Evolutionary conservation across 2,888 invertebrate species (phyloP), one percentile per base, ranked within the genome.

Genomic region (Pachydiplax longipennis): DNA sequence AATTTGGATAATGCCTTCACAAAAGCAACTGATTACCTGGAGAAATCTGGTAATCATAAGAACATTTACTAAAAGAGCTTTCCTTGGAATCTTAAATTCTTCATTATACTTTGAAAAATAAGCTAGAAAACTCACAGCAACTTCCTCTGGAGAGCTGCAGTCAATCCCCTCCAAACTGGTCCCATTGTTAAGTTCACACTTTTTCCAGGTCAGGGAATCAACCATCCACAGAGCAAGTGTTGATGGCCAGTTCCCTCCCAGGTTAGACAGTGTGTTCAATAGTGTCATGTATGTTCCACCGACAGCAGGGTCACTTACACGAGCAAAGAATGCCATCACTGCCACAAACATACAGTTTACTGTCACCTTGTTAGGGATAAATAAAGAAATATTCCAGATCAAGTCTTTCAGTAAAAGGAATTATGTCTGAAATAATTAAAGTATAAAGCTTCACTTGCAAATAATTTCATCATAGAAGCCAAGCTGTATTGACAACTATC

Each of bases 261-360:
- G 95, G 95, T 99, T 99, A 87, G 97, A 96, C 37, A 99, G 95
- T 0, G 99, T 99, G 94, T 99, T 99, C 25, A 99, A 95, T 90
- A 99, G 95, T 0, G 99, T 99, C 99, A 99, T 99, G 94, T 99
- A 99, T 0, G 99, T 99, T 8, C 99, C 99, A 2, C 99, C 99
- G 0, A 99, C 98, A 0, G 97, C 95, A 0, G 99, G 99, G 94
- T 99, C 99, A 91, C 99, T 99, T 90, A 99, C 96, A 94, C 98
- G 97, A 0, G 99, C 99, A 94, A 98, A 98, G 95, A 99, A 99
- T 15, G 99, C 98, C 99, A 99, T 99, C 91, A 97, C 96, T 0
- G 99, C 97, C 8, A 99, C 99, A 94, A 99, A 99, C 98, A 99
- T 99, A 93, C 98, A 97, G 94, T 99, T 99, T 0, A 98, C 95